These are phyloP conservation scores for Phortica variegata DNA, from an alignment of 1,140 invertebrate species.

Conservation along the genomic window DNA sequence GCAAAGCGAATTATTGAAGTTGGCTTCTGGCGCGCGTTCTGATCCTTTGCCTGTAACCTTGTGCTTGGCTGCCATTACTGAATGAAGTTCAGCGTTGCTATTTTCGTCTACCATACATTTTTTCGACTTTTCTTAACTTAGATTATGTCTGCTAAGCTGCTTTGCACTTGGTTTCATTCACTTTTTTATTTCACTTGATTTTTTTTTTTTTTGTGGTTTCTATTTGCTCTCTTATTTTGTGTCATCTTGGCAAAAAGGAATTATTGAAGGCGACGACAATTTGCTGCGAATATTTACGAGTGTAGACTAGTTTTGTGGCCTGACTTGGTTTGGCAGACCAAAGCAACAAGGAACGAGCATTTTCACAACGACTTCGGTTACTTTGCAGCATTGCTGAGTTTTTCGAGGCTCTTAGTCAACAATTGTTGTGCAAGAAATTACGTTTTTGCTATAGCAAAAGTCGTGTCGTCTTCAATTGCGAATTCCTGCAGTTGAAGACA, in stretches of 20 bases:
- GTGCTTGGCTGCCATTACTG: no score
- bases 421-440: no score
- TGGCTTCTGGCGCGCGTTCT: no score
- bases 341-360: constrained; percentile 2
- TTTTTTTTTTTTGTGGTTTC: constrained; percentile 4
- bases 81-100: background rate
- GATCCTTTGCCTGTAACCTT: no score
- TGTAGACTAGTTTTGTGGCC: no score
- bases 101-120: background rate
- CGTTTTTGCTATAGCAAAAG: no score
- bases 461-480: no score
- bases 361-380: background rate
- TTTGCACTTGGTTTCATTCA: constrained; percentile 11
- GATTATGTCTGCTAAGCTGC: constrained; percentile 19
- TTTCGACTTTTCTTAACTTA: background rate
- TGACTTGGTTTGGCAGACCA: constrained; percentile 14
- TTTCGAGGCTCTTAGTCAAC: constrained; percentile 45
- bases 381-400: constrained; percentile 44
- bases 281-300: constrained; percentile 42
- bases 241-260: background rate
- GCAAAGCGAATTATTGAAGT: no score
- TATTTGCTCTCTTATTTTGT: constrained; percentile 22
- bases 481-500: no score
- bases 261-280: constrained; percentile 27
- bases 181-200: constrained; percentile 31